These are phyloP conservation scores for Menidia menidia DNA, from an alignment of 2,797 vertebrate species.

Conservation along the genomic window DNA sequence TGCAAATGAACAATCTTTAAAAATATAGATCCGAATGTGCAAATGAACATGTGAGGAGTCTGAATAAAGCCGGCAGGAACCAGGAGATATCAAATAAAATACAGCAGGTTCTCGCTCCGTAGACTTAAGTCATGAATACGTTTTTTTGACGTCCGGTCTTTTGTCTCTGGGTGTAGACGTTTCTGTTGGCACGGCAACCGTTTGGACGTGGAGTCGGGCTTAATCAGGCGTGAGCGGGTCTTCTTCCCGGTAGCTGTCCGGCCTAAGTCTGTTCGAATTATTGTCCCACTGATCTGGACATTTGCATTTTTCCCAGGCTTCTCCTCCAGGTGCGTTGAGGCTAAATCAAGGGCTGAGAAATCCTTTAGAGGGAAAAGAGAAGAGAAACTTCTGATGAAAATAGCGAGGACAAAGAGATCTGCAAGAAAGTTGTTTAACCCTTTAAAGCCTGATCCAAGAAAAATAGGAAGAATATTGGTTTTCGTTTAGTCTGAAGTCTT, in stretches of 20 bases:
- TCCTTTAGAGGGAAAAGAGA: not conserved
- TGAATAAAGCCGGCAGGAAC: not conserved
- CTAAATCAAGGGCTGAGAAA: slow-evolving; percentile 1
- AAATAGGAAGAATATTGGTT: too few species aligned
- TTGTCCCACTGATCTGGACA: not conserved
- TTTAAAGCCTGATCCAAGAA: too few species aligned
- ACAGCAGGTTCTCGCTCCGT: not conserved
- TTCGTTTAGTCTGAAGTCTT: too few species aligned
- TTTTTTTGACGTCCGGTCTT: not conserved
- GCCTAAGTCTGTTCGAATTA: too few species aligned
- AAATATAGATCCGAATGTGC: too few species aligned
- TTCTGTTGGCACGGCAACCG: not conserved
- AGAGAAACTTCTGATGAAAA: slow-evolving; percentile 35
- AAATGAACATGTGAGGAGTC: too few species aligned
- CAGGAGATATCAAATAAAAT: not conserved
- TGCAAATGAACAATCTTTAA: too few species aligned
- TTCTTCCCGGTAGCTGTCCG: too few species aligned
- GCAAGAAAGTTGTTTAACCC: slow-evolving; percentile 13
- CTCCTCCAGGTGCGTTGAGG: not conserved
- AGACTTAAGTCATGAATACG: not conserved
- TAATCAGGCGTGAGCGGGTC: too few species aligned
- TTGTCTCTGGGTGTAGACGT: not conserved
- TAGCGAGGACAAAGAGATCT: not conserved
- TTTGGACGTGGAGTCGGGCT: not conserved
- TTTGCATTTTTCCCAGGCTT: not conserved